Conservation (phyloP, 30 jellyfish, hydroid and myxozoan genomes). For the Aurelia sp. region DNA sequence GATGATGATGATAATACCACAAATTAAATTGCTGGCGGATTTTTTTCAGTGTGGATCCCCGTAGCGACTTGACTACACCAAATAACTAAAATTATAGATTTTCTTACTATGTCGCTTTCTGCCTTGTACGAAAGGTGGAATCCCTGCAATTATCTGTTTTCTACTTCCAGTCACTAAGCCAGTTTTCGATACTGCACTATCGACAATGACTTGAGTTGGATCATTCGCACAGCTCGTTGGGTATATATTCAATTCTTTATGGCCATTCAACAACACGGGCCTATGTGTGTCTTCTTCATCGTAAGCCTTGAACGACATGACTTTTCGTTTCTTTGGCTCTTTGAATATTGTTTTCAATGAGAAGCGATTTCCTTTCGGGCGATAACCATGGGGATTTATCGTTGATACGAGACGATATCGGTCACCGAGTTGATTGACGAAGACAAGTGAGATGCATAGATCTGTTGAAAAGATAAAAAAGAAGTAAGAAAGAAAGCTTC, state of each 20-base stretch:
- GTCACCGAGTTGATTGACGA: conserved; percentile 73
- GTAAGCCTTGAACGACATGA: conserved; percentile 79
- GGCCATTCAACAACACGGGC: conserved; percentile 75
- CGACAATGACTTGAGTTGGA: conserved; percentile 62
- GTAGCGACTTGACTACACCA: too few relatives aligned
- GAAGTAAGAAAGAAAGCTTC: too few relatives aligned
- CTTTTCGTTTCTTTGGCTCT: conserved; percentile 80
- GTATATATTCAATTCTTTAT: conserved; percentile 54
- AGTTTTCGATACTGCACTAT: conserved; percentile 32
- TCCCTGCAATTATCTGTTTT: conserved; percentile 7
- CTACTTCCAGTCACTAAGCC: conserved; percentile 29
- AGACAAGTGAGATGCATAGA: conserved; percentile 80
- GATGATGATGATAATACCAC: too few relatives aligned
- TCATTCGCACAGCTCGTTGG: conserved; percentile 65
- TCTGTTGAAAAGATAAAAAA: conserved; percentile 33
- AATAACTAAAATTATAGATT: too few relatives aligned
- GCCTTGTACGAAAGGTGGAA: neutral
- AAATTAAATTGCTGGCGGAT: too few relatives aligned
- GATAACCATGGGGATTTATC: conserved; percentile 91
- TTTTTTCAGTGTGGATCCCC: too few relatives aligned
- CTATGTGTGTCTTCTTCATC: conserved; percentile 76
- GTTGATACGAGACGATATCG: conserved; percentile 89
- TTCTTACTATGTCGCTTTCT: neutral
- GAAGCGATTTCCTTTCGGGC: conserved; percentile 85
- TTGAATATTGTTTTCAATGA: conserved; percentile 94